Evolutionary conservation across 2,113 vertebrate genomes (phyloP).

Genomic region (Sceloporus tristichus): DNA sequence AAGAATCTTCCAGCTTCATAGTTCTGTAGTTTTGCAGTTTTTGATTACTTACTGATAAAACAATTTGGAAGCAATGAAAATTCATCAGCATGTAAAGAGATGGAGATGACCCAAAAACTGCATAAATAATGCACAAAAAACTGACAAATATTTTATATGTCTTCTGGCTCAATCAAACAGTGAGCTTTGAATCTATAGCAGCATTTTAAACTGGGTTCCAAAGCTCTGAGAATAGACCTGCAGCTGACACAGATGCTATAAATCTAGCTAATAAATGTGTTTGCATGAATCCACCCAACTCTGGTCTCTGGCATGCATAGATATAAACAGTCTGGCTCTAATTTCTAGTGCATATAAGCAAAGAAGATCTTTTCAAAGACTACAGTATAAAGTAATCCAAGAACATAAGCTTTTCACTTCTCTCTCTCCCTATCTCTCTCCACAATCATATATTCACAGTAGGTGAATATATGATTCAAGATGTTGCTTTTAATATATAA

Average conservation of each 20-base stretch:
- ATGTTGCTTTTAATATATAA: not conserved
- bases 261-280: conserved; percentile 26
- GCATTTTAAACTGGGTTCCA: conserved; percentile 26
- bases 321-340: conserved; percentile 1
- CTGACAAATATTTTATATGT: not conserved
- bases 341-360: conserved; percentile 3
- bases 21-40: not conserved
- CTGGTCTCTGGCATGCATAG: not conserved
- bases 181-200: not conserved
- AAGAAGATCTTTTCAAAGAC: not conserved
- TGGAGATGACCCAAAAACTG: not conserved
- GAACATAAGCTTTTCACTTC: not conserved
- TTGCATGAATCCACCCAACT: conserved; percentile 13
- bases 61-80: conserved; percentile 15
- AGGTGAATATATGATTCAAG: not conserved
- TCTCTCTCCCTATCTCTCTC: not conserved
- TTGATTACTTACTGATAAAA: not conserved
- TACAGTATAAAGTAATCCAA: not conserved
- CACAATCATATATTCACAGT: not conserved
- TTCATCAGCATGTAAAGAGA: not conserved
- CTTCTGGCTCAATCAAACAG: not conserved
- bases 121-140: conserved; percentile 23
- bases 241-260: conserved; percentile 7
- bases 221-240: not conserved
- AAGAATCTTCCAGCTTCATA: conserved; percentile 19